Base-by-base conservation (phyloP, 2,797 vertebrate species). In the Gouania willdenowi region DNA sequence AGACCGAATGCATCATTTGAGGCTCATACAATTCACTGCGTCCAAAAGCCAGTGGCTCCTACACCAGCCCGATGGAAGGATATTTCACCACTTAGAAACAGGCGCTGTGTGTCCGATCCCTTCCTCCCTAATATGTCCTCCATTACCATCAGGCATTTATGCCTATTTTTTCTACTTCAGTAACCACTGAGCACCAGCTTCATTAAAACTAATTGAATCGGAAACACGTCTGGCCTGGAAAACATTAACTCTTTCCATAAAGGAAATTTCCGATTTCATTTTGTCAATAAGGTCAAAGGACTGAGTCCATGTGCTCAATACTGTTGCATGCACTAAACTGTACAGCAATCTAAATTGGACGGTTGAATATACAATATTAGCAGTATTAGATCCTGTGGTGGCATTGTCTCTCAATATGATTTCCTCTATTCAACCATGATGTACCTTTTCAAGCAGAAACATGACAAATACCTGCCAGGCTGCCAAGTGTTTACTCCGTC, bases 141-240 rank as follows among this genome's bases (percentile, higher is more conserved):
- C 91, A 88, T 93, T 90, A 92, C 93, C 92, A 89, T 91, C 90
- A 91, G 93, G 90, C 92, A 88, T 94, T 92, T 92, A 91, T 92
- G 92, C 89, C 90, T 92, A 88, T 93, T 92, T 91, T 93, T 94
- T 95, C 93, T 95, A 90, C 92, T 93, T 90, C 92, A 93, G 91
- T 96, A 88, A 95, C 90, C 93, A 95, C 90, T 94, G 92, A 97
- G 92, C 91, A 91, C 91, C 87, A 87, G 93, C 92, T 98, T 97
- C 93, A 96, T 97, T 97, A 97, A 96, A 97, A 94, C 91, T 94
- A 96, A 97, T 94, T 98, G 94, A 98, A 97, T 97, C 85, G 93
- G 94, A 97, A 97, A 97, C 91, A 92, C 91, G 93, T 93, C 94
- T 83, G 90, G 94, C 93, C 79, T 88, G 91, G 94, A 92, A 97